phyloP scores from a whole-genome alignment of 2,113 vertebrate species.

The Telmatochromis brichardi region DNA sequence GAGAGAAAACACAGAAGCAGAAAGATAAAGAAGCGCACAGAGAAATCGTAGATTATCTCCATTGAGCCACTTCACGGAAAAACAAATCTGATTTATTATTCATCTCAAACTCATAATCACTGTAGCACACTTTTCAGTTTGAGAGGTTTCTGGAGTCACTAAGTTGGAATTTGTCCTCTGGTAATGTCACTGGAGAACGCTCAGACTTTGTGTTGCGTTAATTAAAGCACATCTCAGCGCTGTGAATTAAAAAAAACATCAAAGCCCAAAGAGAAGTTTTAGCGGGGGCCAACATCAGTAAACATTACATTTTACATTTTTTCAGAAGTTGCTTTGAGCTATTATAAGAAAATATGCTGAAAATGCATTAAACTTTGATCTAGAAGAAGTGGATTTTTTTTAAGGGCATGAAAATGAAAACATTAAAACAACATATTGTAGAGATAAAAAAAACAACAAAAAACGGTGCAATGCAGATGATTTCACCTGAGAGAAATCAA shows the following conservation, averaged over 20 bases:
- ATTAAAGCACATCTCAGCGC: neutral
- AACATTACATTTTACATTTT: neutral
- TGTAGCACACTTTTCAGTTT: neutral
- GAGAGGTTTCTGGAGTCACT: neutral
- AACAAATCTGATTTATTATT: conserved; percentile 45
- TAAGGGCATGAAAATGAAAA: neutral
- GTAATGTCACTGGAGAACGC: conserved; percentile 16
- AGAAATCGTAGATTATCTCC: neutral
- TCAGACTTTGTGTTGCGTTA: conserved; percentile 3
- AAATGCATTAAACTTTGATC: neutral
- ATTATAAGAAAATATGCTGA: neutral
- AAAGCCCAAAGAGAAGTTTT: neutral
- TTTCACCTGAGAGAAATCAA: neutral
- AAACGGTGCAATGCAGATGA: neutral
- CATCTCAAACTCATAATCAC: conserved; percentile 4
- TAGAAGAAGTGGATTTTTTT: neutral
- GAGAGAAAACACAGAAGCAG: neutral
- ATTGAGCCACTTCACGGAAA: conserved; percentile 1
- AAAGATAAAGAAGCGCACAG: neutral
- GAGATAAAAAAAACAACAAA: neutral
- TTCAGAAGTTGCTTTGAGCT: neutral
- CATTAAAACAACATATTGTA: neutral
- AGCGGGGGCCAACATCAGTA: neutral
- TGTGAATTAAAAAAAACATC: neutral
- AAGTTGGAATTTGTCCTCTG: conserved; percentile 22